Evolutionary conservation across 2,888 invertebrate species (phyloP).

Genomic region (Helleia helle): DNA sequence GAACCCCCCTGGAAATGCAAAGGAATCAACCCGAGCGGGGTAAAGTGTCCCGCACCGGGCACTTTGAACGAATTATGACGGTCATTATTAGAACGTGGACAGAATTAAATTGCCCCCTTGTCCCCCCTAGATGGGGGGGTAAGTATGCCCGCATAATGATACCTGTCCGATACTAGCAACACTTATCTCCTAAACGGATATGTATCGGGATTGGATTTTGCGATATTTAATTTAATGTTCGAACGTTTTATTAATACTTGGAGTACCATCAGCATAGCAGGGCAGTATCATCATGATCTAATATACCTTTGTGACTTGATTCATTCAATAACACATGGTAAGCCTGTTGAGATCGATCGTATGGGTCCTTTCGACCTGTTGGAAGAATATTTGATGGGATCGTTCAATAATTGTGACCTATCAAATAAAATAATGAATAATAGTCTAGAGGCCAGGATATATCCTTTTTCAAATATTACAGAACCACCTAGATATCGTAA

Average conservation of each 20-base stretch:
- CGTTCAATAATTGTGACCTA: too few relatives aligned
- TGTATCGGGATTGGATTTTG: constrained; percentile 31
- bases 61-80: constrained; percentile 77
- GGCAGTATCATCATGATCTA: too few relatives aligned
- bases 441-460: too few relatives aligned
- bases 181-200: constrained; percentile 47
- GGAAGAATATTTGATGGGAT: too few relatives aligned
- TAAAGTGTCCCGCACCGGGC: constrained; percentile 72
- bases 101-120: constrained; percentile 76
- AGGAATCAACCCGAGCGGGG: constrained; percentile 59
- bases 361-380: too few relatives aligned
- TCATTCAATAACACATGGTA: too few relatives aligned
- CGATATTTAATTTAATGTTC: constrained; percentile 22
- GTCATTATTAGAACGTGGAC: constrained; percentile 78
- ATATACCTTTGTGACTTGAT: too few relatives aligned
- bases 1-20: constrained; percentile 50
- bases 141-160: constrained; percentile 70
- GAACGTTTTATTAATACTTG: too few relatives aligned
- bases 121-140: constrained; percentile 54
- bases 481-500: background rate
- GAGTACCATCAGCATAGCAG: too few relatives aligned
- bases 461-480: too few relatives aligned
- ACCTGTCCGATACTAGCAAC: constrained; percentile 64
- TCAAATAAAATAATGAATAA: too few relatives aligned
- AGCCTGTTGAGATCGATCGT: too few relatives aligned